Evolutionary conservation across 64 coral and sea anemone species (phyloP).

Genomic region (Hydrozoanthus tunicans): DNA sequence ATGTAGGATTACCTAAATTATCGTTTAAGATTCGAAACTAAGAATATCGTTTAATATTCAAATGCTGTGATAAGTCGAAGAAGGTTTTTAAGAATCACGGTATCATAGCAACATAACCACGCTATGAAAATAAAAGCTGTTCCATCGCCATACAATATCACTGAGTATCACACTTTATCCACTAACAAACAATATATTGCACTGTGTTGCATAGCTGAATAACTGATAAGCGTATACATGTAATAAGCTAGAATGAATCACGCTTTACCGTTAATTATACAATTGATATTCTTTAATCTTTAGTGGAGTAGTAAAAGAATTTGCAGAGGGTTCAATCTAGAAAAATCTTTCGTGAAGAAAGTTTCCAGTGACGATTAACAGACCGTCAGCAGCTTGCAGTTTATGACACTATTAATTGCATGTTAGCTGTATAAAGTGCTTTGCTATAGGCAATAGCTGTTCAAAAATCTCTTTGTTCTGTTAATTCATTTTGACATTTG

Average conservation of each 20-base stretch:
- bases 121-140: not conserved
- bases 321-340: not conserved
- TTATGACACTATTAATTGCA: not conserved
- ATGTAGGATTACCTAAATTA: too few species aligned
- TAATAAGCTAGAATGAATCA: not conserved
- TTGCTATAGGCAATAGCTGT: not conserved
- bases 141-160: too few species aligned
- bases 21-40: not conserved
- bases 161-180: not conserved
- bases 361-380: not conserved
- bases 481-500: not conserved
- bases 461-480: not conserved
- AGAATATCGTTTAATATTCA: not conserved
- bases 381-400: not conserved
- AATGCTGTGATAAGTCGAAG: not conserved
- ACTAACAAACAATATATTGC: not conserved
- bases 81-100: not conserved
- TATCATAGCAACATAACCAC: not conserved
- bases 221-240: too few species aligned
- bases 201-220: not conserved
- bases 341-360: not conserved
- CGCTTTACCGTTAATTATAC: not conserved
- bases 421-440: constrained; percentile 2
- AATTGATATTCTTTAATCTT: not conserved
- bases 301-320: not conserved